These are phyloP conservation scores for Alethe castanea DNA, from an alignment of 2,113 vertebrate genomes.

Conservation along the genomic window DNA sequence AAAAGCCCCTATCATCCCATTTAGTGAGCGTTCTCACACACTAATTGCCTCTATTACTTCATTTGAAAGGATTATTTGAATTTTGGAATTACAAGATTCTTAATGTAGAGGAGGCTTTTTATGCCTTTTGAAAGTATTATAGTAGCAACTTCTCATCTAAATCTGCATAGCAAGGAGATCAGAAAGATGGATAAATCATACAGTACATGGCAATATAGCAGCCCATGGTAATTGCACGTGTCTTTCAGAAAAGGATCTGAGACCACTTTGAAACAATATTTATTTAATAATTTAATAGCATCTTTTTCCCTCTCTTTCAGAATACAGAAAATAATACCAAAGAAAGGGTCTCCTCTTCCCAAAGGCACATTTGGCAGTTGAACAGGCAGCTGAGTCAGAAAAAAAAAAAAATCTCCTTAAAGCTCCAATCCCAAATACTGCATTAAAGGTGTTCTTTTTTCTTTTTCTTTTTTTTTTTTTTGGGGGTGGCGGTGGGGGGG, in stretches of 20 bases:
- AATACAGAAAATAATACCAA: background rate
- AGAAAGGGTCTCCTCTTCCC: background rate
- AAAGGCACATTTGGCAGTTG: background rate
- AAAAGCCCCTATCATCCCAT: background rate
- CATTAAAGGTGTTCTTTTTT: background rate
- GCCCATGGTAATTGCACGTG: background rate
- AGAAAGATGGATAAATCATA: background rate
- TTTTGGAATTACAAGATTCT: background rate
- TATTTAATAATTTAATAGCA: background rate
- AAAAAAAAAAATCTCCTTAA: background rate
- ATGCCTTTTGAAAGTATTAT: background rate
- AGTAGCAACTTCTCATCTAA: background rate
- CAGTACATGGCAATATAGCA: background rate
- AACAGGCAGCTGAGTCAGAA: background rate
- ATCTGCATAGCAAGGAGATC: background rate
- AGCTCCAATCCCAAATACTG: background rate
- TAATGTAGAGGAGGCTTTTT: rapidly evolving
- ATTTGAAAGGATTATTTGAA: background rate
- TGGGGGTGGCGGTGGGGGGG: too few species aligned
- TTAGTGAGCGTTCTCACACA: background rate
- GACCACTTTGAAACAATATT: background rate
- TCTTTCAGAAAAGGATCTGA: background rate
- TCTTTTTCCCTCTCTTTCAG: background rate
- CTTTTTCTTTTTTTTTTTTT: background rate
- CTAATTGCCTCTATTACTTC: background rate